These are phyloP conservation scores for Epinotia demarniana DNA, from an alignment of 2,888 invertebrate genomes.

Conservation along the genomic window DNA sequence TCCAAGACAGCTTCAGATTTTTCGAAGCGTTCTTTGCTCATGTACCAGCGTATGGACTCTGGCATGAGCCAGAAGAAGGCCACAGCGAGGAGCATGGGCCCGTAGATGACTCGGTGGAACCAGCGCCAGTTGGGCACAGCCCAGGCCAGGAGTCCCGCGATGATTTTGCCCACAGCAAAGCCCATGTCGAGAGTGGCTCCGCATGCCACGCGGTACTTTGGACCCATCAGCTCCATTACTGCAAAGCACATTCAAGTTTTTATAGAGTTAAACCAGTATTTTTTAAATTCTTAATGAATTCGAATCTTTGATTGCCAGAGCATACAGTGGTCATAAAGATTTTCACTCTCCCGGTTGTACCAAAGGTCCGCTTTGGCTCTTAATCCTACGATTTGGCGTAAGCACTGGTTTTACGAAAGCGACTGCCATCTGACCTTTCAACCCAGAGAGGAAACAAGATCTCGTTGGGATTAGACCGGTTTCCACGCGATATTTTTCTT, in stretches of 20 bases:
- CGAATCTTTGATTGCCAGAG: too few relatives aligned
- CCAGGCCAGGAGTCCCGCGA: conserved; percentile 88
- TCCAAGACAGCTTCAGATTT: conserved; percentile 87
- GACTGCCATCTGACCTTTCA: too few relatives aligned
- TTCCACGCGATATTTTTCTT: too few relatives aligned
- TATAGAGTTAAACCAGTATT: too few relatives aligned
- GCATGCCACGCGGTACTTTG: conserved; percentile 87
- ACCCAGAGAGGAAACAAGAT: too few relatives aligned
- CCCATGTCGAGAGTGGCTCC: conserved; percentile 88
- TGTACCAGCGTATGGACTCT: conserved; percentile 90
- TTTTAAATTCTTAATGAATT: too few relatives aligned
- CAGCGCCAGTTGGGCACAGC: conserved; percentile 87
- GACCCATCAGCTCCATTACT: conserved; percentile 91
- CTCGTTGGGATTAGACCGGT: too few relatives aligned
- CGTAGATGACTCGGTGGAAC: conserved; percentile 86
- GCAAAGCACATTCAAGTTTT: conserved; percentile 42
- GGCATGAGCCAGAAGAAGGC: conserved; percentile 87
- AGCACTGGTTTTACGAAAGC: too few relatives aligned
- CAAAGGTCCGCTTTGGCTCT: too few relatives aligned
- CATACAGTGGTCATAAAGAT: too few relatives aligned
- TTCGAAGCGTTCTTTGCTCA: conserved; percentile 87
- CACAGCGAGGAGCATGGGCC: conserved; percentile 87
- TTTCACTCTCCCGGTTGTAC: too few relatives aligned
- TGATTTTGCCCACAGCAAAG: conserved; percentile 88
- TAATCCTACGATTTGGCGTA: too few relatives aligned